Conservation (phyloP, 2,797 vertebrate genomes). For the Trachops cirrhosus region DNA sequence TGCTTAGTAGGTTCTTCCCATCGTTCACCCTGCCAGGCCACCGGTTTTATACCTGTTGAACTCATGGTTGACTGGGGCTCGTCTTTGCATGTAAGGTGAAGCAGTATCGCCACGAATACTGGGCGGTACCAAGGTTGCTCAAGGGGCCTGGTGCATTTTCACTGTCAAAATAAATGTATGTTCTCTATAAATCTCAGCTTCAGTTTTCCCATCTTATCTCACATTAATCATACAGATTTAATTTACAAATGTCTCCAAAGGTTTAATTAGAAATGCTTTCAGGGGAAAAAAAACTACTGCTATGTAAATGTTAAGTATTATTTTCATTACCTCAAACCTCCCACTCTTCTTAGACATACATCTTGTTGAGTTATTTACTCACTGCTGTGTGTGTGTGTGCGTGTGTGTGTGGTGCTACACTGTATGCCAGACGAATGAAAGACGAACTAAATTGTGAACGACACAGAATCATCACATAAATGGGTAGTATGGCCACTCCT, state of each 20-base stretch:
- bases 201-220: background rate
- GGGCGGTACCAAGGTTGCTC: background rate
- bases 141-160: background rate
- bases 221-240: background rate
- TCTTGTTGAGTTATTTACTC: background rate
- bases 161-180: background rate
- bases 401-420: background rate
- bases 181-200: background rate
- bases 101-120: background rate
- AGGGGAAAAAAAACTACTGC: background rate
- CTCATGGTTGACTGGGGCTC: background rate
- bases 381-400: background rate
- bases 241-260: background rate
- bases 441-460: background rate
- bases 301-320: background rate
- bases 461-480: background rate
- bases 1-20: background rate
- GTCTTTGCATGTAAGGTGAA: background rate
- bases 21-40: background rate
- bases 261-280: constrained; percentile 29
- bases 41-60: background rate
- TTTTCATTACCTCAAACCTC: background rate
- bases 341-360: background rate
- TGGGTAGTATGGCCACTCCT: background rate
- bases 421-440: background rate